Percentiles rank a stretch among this genome's conserved stretches.
Evolutionary conservation across 2,888 invertebrate species (phyloP).

Genomic region (Ephialtes manifestator): DNA sequence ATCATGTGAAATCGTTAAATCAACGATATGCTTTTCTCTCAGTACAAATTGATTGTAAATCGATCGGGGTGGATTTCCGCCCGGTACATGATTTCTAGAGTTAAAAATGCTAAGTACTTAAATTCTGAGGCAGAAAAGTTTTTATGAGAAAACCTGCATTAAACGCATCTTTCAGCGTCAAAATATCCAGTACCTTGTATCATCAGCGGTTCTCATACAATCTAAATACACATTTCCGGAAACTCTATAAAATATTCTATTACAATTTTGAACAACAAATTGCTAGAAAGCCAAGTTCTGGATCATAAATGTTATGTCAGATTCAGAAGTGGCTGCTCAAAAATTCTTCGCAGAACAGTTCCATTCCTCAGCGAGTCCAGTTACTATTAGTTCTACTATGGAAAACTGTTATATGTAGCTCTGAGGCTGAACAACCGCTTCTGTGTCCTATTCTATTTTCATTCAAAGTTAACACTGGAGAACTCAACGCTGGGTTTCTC

Average conservation of each 20-base stretch:
- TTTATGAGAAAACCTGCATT: no score
- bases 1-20: no score
- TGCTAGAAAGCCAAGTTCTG: not conserved
- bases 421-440: slow-evolving; percentile 26
- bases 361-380: slow-evolving; percentile 24
- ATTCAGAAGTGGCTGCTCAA: not conserved
- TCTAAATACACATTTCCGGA: not conserved
- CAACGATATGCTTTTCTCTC: no score
- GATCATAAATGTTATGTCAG: not conserved
- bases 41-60: no score
- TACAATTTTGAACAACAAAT: not conserved
- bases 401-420: slow-evolving; percentile 10
- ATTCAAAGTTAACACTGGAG: slow-evolving; percentile 52
- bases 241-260: slow-evolving; percentile 14
- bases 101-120: no score
- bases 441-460: slow-evolving; percentile 48
- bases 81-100: no score
- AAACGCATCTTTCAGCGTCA: no score
- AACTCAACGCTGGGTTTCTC: slow-evolving; percentile 31
- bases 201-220: no score
- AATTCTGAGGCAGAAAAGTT: no score
- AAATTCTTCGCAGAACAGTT: slow-evolving; percentile 7
- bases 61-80: no score
- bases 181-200: no score
- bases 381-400: slow-evolving; percentile 11